These are phyloP conservation scores for Mohoua ochrocephala DNA, from an alignment of 2,113 vertebrate genomes.

Conservation along the genomic window DNA sequence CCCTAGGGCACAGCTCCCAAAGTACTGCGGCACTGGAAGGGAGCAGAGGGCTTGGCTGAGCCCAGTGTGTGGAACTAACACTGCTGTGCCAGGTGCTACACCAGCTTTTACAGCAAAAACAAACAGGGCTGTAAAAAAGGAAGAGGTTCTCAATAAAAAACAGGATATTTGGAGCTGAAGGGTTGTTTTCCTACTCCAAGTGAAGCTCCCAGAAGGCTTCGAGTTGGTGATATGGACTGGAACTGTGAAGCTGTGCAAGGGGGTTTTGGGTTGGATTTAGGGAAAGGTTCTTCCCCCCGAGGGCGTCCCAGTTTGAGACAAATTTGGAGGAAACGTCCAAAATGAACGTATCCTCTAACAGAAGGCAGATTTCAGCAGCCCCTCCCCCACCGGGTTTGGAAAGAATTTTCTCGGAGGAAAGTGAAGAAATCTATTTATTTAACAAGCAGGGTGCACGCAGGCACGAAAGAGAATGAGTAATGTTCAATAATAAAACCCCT, in stretches of 20 bases:
- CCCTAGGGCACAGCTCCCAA: neutral
- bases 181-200: neutral
- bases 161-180: neutral
- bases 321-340: too few relatives aligned
- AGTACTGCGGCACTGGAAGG: neutral
- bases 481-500: too few relatives aligned
- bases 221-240: neutral
- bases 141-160: neutral
- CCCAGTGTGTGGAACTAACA: rapidly evolving
- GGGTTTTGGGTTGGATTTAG: neutral
- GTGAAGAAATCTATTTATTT: too few relatives aligned
- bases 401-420: too few relatives aligned
- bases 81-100: neutral
- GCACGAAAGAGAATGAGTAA: too few relatives aligned
- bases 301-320: too few relatives aligned
- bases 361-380: too few relatives aligned
- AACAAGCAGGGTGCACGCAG: too few relatives aligned
- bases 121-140: conserved; percentile 1
- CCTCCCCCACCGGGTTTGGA: too few relatives aligned
- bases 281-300: neutral
- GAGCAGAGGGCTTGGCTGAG: neutral
- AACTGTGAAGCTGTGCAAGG: neutral
- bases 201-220: neutral
- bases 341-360: too few relatives aligned
- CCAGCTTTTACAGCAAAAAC: neutral